phyloP scores from a whole-genome alignment of 2,888 invertebrate genomes.

The Drosophila kuntzei region DNA sequence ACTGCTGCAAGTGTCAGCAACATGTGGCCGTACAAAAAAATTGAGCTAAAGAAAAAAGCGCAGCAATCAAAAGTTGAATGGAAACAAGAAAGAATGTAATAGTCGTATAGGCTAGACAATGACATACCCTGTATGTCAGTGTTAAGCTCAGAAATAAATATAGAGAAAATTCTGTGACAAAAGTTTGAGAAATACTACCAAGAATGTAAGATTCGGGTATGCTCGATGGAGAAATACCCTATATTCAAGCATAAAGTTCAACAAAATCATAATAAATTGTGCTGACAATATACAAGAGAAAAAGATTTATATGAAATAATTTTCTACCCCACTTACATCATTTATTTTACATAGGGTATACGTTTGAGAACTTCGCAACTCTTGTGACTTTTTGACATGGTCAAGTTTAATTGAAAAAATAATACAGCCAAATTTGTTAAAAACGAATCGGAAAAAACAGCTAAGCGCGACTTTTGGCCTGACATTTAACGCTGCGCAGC shows the following conservation, averaged over 20 bases:
- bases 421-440: conserved; percentile 59
- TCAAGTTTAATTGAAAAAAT: conserved; percentile 78
- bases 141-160: too few species aligned
- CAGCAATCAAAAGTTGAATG: conserved; percentile 48
- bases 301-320: too few species aligned
- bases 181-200: too few species aligned
- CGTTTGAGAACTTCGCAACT: conserved; percentile 32
- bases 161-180: too few species aligned
- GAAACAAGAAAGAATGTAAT: not conserved
- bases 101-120: not conserved
- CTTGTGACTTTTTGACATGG: conserved; percentile 70
- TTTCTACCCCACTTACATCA: not conserved
- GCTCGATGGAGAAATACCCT: too few species aligned
- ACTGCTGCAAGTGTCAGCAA: conserved; percentile 80
- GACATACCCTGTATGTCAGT: not conserved
- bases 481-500: conserved; percentile 69
- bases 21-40: conserved; percentile 73
- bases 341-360: conserved; percentile 6
- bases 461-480: conserved; percentile 63
- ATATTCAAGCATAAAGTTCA: too few species aligned
- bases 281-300: too few species aligned
- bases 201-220: too few species aligned
- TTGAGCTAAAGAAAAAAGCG: conserved; percentile 46
- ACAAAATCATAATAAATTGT: too few species aligned
- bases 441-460: conserved; percentile 24